Evolutionary conservation across 2,113 vertebrate genomes (phyloP), one percentile per base, ranked within the genome.

Genomic region (Actenoides hombroni): DNA sequence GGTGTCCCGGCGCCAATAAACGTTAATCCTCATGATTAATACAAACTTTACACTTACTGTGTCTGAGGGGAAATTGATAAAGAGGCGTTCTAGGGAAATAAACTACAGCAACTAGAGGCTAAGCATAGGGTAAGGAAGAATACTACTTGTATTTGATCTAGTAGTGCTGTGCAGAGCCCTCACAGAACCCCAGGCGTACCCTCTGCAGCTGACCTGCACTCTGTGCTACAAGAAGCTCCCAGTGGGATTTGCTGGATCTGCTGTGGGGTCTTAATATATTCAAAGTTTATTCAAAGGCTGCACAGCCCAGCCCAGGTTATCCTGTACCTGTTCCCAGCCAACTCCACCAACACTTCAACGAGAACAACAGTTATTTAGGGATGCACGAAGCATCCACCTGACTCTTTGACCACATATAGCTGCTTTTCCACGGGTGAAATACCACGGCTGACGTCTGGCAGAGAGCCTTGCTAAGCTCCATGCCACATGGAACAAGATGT

Each of bases 41-140:
- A 4, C 53, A 1, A 3, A 21, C 54, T n/a, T 7, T 1, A 3
- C 8, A 18, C 20, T 29, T 28, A 2, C 37, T n/a, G 15, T 7
- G 46, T 4, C 35, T 13, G 61, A 26, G n/a, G 42, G 49, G 42
- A 71, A 61, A 61, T 14, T 3, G 44, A 49, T 40, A 2, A 29
- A 76, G 53, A 85, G 65, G 61, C 6, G 1, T 56, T 63, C 35
- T 15, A 53, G 74, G 61, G 46, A 51, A 70, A 81, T 17, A 59
- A 74, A 57, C 2, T 4, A 1, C 70, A 61, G 63, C 59, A 83
- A 3, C 26, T 9, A 37, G 44, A 57, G 60, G 28, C 18, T 48
- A 49, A 59, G 17, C 35, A 42, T 40, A 44, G 42, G 26, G 16
- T 10, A 16, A 29, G 35, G 61, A 64, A 28, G 42, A 11, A 2